A percentile compares a stretch with the other conserved stretches of the same genome.
Evolutionary conservation across 1,140 invertebrate genomes (phyloP).

Genomic region (Tribolium madens): DNA sequence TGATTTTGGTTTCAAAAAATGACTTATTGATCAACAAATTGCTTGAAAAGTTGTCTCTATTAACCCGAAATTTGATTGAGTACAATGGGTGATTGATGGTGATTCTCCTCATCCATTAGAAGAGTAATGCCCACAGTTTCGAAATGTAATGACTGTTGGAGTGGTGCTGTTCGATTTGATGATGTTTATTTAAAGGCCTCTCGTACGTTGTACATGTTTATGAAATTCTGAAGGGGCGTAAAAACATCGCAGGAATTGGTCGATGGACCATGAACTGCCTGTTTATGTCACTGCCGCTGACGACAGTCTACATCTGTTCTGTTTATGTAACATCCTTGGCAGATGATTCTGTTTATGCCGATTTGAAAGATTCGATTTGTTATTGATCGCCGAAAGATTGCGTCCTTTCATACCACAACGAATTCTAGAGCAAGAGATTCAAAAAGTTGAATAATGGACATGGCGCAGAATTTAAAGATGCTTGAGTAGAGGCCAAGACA

Average conservation of each 20-base stretch:
- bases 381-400: not conserved
- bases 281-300: conserved; percentile 37
- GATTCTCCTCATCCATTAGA: not conserved
- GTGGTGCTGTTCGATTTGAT: conserved; percentile 5
- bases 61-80: not conserved
- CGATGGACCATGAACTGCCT: conserved; percentile 36
- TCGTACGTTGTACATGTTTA: not conserved
- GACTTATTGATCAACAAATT: too few species aligned
- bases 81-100: not conserved
- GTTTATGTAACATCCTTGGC: conserved; percentile 45
- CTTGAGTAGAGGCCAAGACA: not conserved
- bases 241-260: conserved; percentile 25
- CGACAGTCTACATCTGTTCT: conserved; percentile 41
- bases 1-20: too few species aligned
- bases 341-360: conserved; percentile 40
- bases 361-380: conserved; percentile 39
- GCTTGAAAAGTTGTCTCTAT: too few species aligned
- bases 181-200: conserved; percentile 1
- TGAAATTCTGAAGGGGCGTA: conserved; percentile 1
- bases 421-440: not conserved
- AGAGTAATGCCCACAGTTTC: not conserved
- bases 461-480: not conserved
- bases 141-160: not conserved
- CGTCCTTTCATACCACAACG: not conserved
- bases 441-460: not conserved